Conservation (phyloP, 92 coral and sea anemone genomes). For the Muricea muricata region DNA sequence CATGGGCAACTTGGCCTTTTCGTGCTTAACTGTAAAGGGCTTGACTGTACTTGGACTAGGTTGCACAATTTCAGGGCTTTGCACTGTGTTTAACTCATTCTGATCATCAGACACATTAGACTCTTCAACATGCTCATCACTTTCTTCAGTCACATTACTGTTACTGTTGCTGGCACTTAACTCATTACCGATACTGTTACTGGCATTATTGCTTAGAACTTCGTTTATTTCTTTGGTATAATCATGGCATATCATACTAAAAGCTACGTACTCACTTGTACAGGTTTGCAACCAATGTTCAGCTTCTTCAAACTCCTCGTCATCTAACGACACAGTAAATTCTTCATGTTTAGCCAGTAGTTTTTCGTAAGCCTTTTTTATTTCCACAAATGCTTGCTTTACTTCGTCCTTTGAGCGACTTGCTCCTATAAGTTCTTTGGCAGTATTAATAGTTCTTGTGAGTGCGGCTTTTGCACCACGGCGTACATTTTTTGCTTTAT, state of each 20-base stretch:
- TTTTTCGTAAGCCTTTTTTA: slow-evolving; percentile 15
- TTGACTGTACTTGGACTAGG: neutral
- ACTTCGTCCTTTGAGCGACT: no score
- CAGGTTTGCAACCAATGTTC: slow-evolving; percentile 67
- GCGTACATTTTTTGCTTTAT: slow-evolving; percentile 53
- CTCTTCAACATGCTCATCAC: no score
- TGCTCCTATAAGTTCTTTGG: slow-evolving; percentile 18
- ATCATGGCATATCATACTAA: neutral
- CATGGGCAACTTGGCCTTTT: neutral
- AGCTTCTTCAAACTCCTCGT: no score
- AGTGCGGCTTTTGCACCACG: slow-evolving; percentile 54
- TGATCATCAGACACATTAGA: no score
- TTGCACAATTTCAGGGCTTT: neutral
- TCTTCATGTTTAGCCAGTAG: no score
- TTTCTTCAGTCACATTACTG: neutral
- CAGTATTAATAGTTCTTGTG: slow-evolving; percentile 46
- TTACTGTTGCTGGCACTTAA: neutral
- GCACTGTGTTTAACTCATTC: neutral
- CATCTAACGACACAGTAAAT: no score
- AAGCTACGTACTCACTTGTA: slow-evolving; percentile 36
- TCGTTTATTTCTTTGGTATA: neutral
- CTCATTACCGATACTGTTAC: no score
- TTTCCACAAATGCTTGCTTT: slow-evolving; percentile 12
- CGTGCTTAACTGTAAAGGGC: neutral
- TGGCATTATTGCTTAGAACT: neutral